A percentile compares a stretch with the other conserved stretches of the same genome.
These are phyloP conservation scores for Gallinago undulata DNA, from an alignment of 2,113 vertebrate species.

Conservation along the genomic window DNA sequence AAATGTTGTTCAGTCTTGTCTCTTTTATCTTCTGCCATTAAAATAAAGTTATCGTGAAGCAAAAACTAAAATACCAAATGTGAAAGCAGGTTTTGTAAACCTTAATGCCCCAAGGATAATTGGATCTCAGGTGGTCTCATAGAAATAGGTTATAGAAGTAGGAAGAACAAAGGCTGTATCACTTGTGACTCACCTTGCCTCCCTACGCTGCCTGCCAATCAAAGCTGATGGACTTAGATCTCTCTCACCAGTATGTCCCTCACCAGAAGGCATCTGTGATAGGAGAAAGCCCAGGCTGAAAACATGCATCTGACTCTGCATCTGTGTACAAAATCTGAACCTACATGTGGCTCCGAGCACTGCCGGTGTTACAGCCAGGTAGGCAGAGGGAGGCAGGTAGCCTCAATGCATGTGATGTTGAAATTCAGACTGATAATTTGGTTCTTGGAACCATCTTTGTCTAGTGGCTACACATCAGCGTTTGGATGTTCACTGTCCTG, in stretches of 20 bases:
- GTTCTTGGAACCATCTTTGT: neutral
- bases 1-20: neutral
- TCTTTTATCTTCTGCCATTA: neutral
- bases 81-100: neutral
- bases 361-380: rapidly evolving
- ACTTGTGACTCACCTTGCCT: neutral
- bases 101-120: neutral
- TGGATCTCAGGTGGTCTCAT: neutral
- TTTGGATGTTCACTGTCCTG: neutral
- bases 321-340: neutral
- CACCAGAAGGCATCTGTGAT: neutral
- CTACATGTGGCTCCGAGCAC: rapidly evolving
- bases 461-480: rapidly evolving
- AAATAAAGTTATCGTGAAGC: neutral
- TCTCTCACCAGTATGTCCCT: neutral
- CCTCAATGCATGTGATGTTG: neutral
- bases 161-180: neutral
- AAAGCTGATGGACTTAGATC: neutral
- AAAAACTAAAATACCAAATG: neutral
- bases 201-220: neutral
- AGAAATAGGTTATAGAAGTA: neutral
- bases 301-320: rapidly evolving
- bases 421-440: neutral
- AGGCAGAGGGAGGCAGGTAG: neutral
- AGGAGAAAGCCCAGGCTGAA: neutral